Base-by-base conservation (phyloP, 2,113 vertebrate species). In the Erythrolamprus reginae region DNA sequence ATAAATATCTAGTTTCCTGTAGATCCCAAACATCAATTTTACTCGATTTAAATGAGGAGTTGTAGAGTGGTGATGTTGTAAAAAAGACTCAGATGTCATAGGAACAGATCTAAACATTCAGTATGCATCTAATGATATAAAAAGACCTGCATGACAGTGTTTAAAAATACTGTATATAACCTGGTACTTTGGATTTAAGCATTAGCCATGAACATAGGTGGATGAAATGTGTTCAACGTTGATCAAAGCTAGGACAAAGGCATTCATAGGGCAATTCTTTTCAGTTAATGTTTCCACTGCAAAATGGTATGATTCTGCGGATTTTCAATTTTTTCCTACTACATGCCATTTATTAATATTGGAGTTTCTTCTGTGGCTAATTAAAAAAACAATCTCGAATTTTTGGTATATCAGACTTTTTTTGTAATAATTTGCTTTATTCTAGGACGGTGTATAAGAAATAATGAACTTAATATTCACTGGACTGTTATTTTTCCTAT, bases 381-480 rank as follows among this genome's bases (percentile, higher is more conserved):
- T 70, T 5, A n/a, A 9, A 45, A 42, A 48, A n/a, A 50, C 21
- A 0, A 9, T 23, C 8, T 42, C 56, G 28, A 21, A 0, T 6
- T 47, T 55, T 5, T 88, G 47, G 28, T 87, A 24, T 50, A 21
- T 83, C 26, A 17, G 17, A 90, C 12, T 65, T 87, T 56, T 56
- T 5, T 90, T 82, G 61, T 45, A 85, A 10, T 23, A 51, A 82
- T 50, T n/a, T 87, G 38, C 38, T 28, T 83, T 26, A 52, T 58
- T 33, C 6, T 50, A 23, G 8, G 56, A 10, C 3, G 50, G 47
- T 61, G n/a, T 3, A 28, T 47, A 6, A 38, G 48, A 88, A 65
- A 88, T 84, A 61, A 84, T 87, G 21, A 84, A 26, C 8, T 84
- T 58, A 88, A 88, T 90, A 52, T 90, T 88, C 28, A 84, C 55